Conservation (phyloP, 2,797 vertebrate genomes). For the Sebastes taczanowskii region DNA sequence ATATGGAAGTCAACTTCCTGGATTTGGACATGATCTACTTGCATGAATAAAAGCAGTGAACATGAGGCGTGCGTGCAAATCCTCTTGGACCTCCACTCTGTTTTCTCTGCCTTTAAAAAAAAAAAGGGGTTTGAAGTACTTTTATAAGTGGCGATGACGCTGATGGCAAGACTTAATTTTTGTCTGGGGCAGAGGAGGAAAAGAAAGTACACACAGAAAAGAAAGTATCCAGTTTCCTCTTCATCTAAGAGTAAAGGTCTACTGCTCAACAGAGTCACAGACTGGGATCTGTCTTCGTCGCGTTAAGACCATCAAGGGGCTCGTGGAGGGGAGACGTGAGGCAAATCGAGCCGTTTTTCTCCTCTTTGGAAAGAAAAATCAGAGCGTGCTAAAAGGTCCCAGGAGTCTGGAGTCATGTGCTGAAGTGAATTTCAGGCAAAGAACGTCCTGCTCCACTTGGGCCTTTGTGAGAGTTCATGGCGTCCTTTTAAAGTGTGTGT, state of each 20-base stretch:
- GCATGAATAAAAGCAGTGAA: conserved; percentile 36
- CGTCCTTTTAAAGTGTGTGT: conserved; percentile 13
- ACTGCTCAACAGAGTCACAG: conserved; percentile 20
- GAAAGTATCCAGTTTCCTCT: conserved; percentile 51
- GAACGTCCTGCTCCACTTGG: conserved; percentile 54
- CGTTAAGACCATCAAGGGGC: conserved; percentile 44
- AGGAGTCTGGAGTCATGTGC: conserved; percentile 61
- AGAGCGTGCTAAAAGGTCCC: conserved; percentile 54
- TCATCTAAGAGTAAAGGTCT: conserved; percentile 28
- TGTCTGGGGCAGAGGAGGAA: conserved; percentile 28
- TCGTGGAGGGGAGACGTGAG: conserved; percentile 26
- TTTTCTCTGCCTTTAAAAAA: conserved; percentile 35
- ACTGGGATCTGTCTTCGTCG: conserved; percentile 45
- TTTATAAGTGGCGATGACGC: conserved; percentile 19
- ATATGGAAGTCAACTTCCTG: conserved; percentile 51
- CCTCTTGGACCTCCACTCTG: conserved; percentile 29
- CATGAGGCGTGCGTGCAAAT: conserved; percentile 37
- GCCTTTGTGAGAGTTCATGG: conserved; percentile 48
- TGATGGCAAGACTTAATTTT: conserved; percentile 37
- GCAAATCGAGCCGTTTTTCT: conserved; percentile 44
- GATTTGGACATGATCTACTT: conserved; percentile 33
- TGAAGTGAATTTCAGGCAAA: conserved; percentile 65
- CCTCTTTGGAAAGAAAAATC: conserved; percentile 53
- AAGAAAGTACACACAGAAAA: conserved; percentile 30
- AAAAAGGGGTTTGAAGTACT: conserved; percentile 13